These are phyloP conservation scores for Bursaphelenchus okinawaensis DNA, from an alignment of 2,888 invertebrate genomes.

Conservation along the genomic window DNA sequence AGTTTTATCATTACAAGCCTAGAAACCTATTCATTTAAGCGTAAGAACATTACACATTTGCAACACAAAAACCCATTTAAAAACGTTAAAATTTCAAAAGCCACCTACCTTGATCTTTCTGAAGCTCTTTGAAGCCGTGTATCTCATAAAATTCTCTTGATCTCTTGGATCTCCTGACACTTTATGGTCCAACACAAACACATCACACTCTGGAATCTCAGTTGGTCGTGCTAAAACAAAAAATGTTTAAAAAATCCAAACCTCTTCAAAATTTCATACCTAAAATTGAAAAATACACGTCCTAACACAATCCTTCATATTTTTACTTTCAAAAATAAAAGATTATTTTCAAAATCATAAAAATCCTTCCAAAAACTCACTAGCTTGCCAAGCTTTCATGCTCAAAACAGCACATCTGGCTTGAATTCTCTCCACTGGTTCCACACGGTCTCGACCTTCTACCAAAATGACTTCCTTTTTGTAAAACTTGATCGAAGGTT, in stretches of 20 bases:
- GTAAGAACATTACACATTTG: too few relatives aligned
- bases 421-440: constrained; percentile 81
- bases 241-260: background rate
- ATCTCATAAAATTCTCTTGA: background rate
- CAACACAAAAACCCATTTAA: background rate
- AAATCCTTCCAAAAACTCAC: too few relatives aligned
- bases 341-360: too few relatives aligned
- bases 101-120: constrained; percentile 1
- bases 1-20: too few relatives aligned
- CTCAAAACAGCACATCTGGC: constrained; percentile 85
- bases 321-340: background rate
- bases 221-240: constrained; percentile 75
- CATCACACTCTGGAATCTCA: constrained; percentile 83
- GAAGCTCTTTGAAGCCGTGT: background rate
- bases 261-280: background rate
- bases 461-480: constrained; percentile 73
- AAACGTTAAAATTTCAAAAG: background rate
- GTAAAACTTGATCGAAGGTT: constrained; percentile 69
- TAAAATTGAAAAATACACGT: background rate
- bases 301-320: background rate
- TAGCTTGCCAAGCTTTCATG: constrained; percentile 70
- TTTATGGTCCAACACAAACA: constrained; percentile 67
- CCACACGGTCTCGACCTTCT: constrained; percentile 71
- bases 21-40: too few relatives aligned
- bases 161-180: constrained; percentile 32